Conservation (phyloP, 2,888 invertebrate genomes). For the Trissolcus japonicus region DNA sequence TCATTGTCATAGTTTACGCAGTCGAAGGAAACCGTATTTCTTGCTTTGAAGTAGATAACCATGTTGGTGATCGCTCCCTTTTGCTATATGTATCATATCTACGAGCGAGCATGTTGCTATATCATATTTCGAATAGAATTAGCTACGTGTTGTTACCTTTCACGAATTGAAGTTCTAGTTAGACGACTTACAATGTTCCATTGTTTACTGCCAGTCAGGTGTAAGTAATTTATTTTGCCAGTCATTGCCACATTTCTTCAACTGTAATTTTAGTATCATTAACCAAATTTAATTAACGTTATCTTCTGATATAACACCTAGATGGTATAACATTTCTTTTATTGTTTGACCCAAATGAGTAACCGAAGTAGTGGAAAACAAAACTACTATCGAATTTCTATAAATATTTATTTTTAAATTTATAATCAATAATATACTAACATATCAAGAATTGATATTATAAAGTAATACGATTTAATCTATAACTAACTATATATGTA, state of each 20-base stretch:
- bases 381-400: too few species aligned
- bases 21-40: slow-evolving; percentile 41
- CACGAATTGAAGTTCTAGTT: slow-evolving; percentile 17
- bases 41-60: slow-evolving; percentile 11
- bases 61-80: slow-evolving; percentile 12
- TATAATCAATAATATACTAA: too few species aligned
- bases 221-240: too few species aligned
- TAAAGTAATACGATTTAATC: too few species aligned
- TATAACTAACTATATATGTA: too few species aligned
- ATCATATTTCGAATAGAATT: slow-evolving; percentile 29
- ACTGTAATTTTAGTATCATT: background rate
- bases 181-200: slow-evolving; percentile 10
- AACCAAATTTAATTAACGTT: background rate
- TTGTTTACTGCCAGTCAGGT: background rate
- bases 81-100: slow-evolving; percentile 21
- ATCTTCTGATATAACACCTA: too few species aligned
- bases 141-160: slow-evolving; percentile 18
- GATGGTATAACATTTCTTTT: too few species aligned
- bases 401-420: too few species aligned
- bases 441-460: too few species aligned
- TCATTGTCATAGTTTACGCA: slow-evolving; percentile 33
- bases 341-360: too few species aligned
- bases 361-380: too few species aligned
- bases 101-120: slow-evolving; percentile 10
- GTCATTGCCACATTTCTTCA: too few species aligned